Conservation (phyloP, 2,888 invertebrate species). For the Loripinus fragilis region DNA sequence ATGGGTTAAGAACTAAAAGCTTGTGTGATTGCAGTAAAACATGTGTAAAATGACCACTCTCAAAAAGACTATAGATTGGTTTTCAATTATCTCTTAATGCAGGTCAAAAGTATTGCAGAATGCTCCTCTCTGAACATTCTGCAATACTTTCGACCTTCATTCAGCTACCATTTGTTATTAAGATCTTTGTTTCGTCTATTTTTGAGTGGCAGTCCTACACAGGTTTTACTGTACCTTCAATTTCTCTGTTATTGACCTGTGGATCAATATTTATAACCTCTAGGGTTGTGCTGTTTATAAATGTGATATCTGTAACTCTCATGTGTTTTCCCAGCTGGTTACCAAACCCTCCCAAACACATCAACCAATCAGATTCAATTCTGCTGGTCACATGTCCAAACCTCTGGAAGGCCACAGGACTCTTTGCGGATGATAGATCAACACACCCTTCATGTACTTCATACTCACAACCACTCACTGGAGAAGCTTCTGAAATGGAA, state of each 20-base stretch:
- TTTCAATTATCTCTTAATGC: too few species aligned
- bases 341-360: conserved; percentile 79
- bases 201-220: too few species aligned
- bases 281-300: conserved; percentile 58
- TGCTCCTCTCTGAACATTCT: too few species aligned
- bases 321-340: conserved; percentile 74
- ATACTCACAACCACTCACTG: neutral
- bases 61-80: too few species aligned
- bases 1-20: too few species aligned
- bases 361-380: conserved; percentile 43
- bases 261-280: conserved; percentile 50
- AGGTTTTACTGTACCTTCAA: conserved; percentile 63
- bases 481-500: neutral
- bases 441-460: conserved; percentile 7
- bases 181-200: too few species aligned
- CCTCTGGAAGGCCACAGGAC: conserved; percentile 45
- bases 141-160: too few species aligned
- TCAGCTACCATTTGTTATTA: too few species aligned
- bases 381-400: conserved; percentile 72
- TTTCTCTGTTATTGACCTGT: conserved; percentile 47
- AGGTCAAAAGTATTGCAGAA: too few species aligned
- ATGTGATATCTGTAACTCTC: conserved; percentile 68
- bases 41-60: too few species aligned
- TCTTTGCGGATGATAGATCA: neutral
- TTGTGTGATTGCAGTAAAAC: too few species aligned